Conservation (phyloP, 2,113 vertebrate species). For the Motacilla alba region DNA sequence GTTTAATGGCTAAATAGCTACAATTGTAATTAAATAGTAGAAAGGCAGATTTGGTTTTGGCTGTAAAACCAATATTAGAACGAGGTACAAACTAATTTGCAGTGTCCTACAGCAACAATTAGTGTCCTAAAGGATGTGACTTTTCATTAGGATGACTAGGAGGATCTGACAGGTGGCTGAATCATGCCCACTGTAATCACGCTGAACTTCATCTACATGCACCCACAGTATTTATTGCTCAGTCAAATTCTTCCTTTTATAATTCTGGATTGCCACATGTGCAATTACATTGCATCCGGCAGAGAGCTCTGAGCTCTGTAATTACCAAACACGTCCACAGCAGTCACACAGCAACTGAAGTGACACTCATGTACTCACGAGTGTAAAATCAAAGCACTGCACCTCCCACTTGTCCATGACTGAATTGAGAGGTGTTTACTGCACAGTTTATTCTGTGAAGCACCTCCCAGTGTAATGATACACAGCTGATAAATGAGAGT, state of each 20-base stretch:
- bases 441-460: neutral
- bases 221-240: constrained; percentile 19
- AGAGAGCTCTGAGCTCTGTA: constrained; percentile 32
- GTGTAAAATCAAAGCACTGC: neutral
- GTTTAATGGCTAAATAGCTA: neutral
- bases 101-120: neutral
- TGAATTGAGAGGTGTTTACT: neutral
- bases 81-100: neutral
- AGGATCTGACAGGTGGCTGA: constrained; percentile 55
- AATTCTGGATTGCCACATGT: constrained; percentile 43
- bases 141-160: constrained; percentile 31
- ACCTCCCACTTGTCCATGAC: neutral
- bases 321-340: constrained; percentile 46
- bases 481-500: neutral
- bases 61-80: constrained; percentile 21
- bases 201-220: neutral
- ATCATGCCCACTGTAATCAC: constrained; percentile 27
- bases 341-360: constrained; percentile 27
- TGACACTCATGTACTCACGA: neutral
- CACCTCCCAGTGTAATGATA: neutral
- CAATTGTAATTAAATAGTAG: neutral
- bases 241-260: constrained; percentile 41
- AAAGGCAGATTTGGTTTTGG: constrained; percentile 16
- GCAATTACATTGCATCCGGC: constrained; percentile 48
- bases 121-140: constrained; percentile 39